Evolutionary conservation across 2,888 invertebrate genomes (phyloP).

Genomic region (Netelia fuscicornis): DNA sequence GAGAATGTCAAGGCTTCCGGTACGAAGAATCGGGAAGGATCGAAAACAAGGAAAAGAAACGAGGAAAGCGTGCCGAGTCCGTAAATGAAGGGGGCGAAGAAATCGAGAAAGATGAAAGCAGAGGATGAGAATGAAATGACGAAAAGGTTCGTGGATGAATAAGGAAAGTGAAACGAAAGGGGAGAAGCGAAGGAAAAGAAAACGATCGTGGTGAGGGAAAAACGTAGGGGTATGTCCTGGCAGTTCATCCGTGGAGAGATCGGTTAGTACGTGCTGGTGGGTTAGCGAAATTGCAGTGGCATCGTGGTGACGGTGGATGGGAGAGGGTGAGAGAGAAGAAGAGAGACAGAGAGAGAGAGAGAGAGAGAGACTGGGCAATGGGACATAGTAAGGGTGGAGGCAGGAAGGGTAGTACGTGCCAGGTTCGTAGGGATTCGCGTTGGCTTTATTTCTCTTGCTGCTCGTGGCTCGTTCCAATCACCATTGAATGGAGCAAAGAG

Average conservation of each 20-base stretch:
- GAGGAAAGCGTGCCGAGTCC: slow-evolving; percentile 32
- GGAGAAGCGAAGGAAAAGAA: slow-evolving; percentile 18
- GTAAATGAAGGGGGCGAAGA: slow-evolving; percentile 39
- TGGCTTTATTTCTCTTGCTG: slow-evolving; percentile 74
- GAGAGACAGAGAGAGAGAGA: slow-evolving; percentile 26
- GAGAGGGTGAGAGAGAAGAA: slow-evolving; percentile 7
- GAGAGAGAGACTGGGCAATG: slow-evolving; percentile 58
- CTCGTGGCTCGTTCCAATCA: slow-evolving; percentile 75
- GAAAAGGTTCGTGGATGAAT: slow-evolving; percentile 19
- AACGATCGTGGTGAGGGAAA: slow-evolving; percentile 57
- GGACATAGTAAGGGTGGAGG: slow-evolving; percentile 57
- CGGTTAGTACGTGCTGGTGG: slow-evolving; percentile 66
- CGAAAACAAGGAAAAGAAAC: slow-evolving; percentile 8
- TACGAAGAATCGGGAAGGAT: background rate
- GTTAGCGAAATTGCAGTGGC: slow-evolving; percentile 62
- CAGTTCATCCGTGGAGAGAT: slow-evolving; percentile 48
- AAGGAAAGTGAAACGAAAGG: background rate
- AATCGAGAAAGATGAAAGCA: slow-evolving; percentile 48
- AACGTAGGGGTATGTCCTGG: slow-evolving; percentile 64
- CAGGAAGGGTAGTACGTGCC: slow-evolving; percentile 56
- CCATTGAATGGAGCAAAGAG: slow-evolving; percentile 64
- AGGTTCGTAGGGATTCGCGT: slow-evolving; percentile 53
- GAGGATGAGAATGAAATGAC: slow-evolving; percentile 26
- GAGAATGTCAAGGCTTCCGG: slow-evolving; percentile 30
- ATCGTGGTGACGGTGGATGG: slow-evolving; percentile 4